Conservation (phyloP, 2,113 vertebrate genomes). For the Indicator indicator region DNA sequence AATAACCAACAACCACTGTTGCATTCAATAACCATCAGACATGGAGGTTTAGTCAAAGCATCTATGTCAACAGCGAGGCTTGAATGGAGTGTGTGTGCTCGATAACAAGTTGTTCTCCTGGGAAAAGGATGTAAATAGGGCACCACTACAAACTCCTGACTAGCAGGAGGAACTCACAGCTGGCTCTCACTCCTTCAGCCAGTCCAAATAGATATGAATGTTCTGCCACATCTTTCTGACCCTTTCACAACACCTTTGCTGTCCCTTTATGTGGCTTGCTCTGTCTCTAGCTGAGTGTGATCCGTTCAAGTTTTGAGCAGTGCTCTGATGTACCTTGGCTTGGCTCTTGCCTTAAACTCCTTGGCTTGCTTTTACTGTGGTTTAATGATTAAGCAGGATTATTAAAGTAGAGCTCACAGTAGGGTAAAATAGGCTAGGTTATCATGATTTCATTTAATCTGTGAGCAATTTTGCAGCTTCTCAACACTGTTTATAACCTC, state of each 20-base stretch:
- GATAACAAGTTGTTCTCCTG: slow-evolving; percentile 5
- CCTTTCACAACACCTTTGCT: neutral
- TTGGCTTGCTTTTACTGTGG: slow-evolving; percentile 30
- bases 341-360: slow-evolving; percentile 7
- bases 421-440: slow-evolving; percentile 33
- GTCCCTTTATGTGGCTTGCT: neutral
- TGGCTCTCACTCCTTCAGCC: neutral
- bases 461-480: slow-evolving; percentile 46
- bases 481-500: slow-evolving; percentile 48
- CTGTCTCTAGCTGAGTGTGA: neutral
- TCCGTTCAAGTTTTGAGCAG: neutral
- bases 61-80: neutral
- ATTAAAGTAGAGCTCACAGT: slow-evolving; percentile 34
- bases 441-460: slow-evolving; percentile 30
- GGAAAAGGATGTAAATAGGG: slow-evolving; percentile 14
- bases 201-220: neutral
- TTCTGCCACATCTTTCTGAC: neutral
- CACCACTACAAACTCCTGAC: neutral
- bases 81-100: neutral
- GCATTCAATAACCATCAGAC: neutral
- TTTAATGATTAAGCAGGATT: slow-evolving; percentile 64
- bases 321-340: neutral
- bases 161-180: neutral
- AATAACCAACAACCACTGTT: neutral
- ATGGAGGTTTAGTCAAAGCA: slow-evolving; percentile 14